phyloP scores from a whole-genome alignment of 2,888 invertebrate species.

The Nymphalis c-album region DNA sequence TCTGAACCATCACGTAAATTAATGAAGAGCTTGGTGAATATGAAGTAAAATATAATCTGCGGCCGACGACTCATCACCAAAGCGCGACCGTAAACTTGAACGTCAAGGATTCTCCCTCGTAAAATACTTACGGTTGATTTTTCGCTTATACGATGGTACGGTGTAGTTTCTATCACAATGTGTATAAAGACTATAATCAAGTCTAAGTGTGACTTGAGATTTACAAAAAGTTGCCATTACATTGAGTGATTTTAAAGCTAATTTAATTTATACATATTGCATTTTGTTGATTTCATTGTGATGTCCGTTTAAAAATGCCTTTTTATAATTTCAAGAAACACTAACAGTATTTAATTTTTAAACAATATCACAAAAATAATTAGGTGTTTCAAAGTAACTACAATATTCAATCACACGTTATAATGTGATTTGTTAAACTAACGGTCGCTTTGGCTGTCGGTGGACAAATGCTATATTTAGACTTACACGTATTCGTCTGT shows the following conservation, averaged over 20 bases:
- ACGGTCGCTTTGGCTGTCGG: conserved; percentile 18
- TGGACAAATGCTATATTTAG: conserved; percentile 16
- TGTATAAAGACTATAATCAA: conserved; percentile 11
- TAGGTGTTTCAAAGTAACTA: background rate
- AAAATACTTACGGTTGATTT: conserved; percentile 46
- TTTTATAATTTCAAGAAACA: background rate
- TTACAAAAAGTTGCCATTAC: conserved; percentile 7
- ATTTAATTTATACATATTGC: background rate
- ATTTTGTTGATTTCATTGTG: conserved; percentile 4
- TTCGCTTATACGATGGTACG: conserved; percentile 14
- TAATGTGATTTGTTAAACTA: conserved; percentile 11
- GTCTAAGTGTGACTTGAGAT: background rate
- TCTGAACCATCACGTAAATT: conserved; percentile 68
- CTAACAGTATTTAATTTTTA: background rate
- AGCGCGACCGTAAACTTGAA: conserved; percentile 43
- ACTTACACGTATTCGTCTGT: conserved; percentile 9
- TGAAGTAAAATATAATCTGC: conserved; percentile 49
- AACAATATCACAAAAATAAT: too few relatives aligned
- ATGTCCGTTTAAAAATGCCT: conserved; percentile 7
- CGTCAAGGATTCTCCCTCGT: conserved; percentile 45
- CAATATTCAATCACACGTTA: background rate
- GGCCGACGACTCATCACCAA: conserved; percentile 51
- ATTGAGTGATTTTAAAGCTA: conserved; percentile 11
- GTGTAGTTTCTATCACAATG: conserved; percentile 16
- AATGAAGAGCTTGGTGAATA: conserved; percentile 61